phyloP scores from a whole-genome alignment of 2,113 vertebrate species.

The Butorides virescens region DNA sequence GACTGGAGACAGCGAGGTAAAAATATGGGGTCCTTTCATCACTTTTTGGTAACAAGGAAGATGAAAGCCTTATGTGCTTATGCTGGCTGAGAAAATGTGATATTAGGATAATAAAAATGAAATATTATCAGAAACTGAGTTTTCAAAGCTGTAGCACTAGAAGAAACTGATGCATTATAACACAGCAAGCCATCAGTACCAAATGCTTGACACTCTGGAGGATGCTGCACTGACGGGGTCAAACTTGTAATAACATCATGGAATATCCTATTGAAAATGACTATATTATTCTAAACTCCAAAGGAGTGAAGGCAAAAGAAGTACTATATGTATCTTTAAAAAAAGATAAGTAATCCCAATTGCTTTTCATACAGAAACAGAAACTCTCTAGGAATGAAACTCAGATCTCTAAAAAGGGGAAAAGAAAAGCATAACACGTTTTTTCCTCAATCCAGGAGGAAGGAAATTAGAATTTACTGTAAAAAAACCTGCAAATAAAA shows the following conservation, averaged over 20 bases:
- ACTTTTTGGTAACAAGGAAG: background rate
- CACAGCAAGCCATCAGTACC: background rate
- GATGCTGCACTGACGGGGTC: background rate
- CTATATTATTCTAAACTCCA: background rate
- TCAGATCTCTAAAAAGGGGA: background rate
- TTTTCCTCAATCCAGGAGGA: background rate
- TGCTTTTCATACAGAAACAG: background rate
- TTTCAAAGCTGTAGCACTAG: background rate
- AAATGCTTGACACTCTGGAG: background rate
- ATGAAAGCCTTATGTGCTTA: background rate
- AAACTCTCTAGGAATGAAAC: background rate
- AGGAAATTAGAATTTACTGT: background rate
- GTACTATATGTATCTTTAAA: background rate
- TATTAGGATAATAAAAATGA: slow-evolving; percentile 16
- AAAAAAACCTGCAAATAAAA: background rate
- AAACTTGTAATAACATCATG: background rate
- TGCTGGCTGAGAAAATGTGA: background rate
- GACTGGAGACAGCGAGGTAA: background rate
- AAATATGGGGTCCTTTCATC: background rate
- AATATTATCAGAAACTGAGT: background rate
- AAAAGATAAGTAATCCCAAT: background rate
- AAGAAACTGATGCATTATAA: background rate
- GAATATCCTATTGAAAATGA: background rate
- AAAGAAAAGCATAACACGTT: background rate
- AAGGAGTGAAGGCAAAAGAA: background rate